phyloP scores from a whole-genome alignment of 1,140 invertebrate genomes.

The Bicyclus anynana region DNA sequence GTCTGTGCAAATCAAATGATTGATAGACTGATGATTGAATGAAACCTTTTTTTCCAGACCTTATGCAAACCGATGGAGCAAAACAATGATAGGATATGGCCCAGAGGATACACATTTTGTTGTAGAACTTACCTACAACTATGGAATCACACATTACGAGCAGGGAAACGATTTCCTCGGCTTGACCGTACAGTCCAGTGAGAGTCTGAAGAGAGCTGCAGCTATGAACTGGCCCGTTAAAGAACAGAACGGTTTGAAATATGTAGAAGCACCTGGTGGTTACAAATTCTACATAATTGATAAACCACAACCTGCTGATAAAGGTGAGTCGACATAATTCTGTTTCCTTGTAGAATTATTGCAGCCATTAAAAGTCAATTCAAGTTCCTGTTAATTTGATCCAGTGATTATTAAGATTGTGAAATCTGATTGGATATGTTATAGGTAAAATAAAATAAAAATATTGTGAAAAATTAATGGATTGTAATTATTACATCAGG shows the following conservation, averaged over 20 bases:
- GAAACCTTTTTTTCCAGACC: slow-evolving; percentile 80
- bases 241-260: slow-evolving; percentile 79
- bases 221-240: slow-evolving; percentile 81
- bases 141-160: slow-evolving; percentile 92
- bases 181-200: slow-evolving; percentile 89
- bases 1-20: too few species aligned
- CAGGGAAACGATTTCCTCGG: slow-evolving; percentile 93
- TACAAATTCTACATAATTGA: slow-evolving; percentile 91
- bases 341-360: too few species aligned
- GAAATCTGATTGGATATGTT: too few species aligned
- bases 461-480: too few species aligned
- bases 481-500: too few species aligned
- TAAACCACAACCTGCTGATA: slow-evolving; percentile 80
- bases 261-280: slow-evolving; percentile 91
- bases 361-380: too few species aligned
- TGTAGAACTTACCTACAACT: slow-evolving; percentile 98
- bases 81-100: slow-evolving; percentile 99
- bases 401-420: too few species aligned
- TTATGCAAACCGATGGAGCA: slow-evolving; percentile 98
- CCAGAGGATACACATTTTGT: slow-evolving; percentile 97
- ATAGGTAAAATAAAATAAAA: too few species aligned
- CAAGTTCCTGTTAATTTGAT: too few species aligned
- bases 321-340: slow-evolving; percentile 80
- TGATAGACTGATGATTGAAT: too few species aligned
- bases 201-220: slow-evolving; percentile 85